Evolutionary conservation across 1,140 invertebrate species (phyloP).

Genomic region (Drosophila tristis): DNA sequence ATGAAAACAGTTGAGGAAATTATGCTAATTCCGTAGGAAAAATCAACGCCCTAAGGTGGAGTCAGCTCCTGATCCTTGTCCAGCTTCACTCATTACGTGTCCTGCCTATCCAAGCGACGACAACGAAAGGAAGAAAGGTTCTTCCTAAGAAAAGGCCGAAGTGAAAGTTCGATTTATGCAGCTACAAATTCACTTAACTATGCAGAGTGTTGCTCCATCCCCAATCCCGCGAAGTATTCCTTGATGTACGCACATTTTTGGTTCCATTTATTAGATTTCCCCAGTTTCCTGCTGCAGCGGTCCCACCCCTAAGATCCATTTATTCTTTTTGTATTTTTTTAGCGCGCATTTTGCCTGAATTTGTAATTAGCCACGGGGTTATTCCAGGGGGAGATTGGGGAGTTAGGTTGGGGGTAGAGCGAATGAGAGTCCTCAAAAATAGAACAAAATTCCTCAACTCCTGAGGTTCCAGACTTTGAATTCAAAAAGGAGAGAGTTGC

Average conservation of each 20-base stretch:
- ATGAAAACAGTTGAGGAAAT: slow-evolving; percentile 76
- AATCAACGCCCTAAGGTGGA: slow-evolving; percentile 49
- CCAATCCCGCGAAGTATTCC: slow-evolving; percentile 13
- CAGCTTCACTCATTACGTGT: slow-evolving; percentile 67
- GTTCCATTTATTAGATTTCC: slow-evolving; percentile 83
- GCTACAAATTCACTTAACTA: slow-evolving; percentile 73
- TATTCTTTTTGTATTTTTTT: slow-evolving; percentile 63
- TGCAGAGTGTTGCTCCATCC: slow-evolving; percentile 34
- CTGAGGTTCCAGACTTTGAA: background rate
- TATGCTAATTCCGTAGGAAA: slow-evolving; percentile 78
- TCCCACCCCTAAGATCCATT: slow-evolving; percentile 30
- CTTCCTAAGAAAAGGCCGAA: slow-evolving; percentile 26
- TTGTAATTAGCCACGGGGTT: slow-evolving; percentile 63
- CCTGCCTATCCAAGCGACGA: slow-evolving; percentile 45
- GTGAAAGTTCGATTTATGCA: slow-evolving; percentile 73
- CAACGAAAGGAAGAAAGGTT: slow-evolving; percentile 2
- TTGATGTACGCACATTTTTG: slow-evolving; percentile 82
- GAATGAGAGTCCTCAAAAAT: slow-evolving; percentile 19
- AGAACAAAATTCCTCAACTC: slow-evolving; percentile 2
- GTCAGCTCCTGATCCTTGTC: slow-evolving; percentile 45
- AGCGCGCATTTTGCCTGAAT: slow-evolving; percentile 60
- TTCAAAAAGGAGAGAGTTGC: slow-evolving; percentile 11
- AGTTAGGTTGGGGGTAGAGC: background rate
- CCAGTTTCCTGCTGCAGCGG: slow-evolving; percentile 57
- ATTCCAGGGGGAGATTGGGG: background rate